These are phyloP conservation scores for Escarpia spicata DNA, from an alignment of 2,888 invertebrate species.

Conservation along the genomic window DNA sequence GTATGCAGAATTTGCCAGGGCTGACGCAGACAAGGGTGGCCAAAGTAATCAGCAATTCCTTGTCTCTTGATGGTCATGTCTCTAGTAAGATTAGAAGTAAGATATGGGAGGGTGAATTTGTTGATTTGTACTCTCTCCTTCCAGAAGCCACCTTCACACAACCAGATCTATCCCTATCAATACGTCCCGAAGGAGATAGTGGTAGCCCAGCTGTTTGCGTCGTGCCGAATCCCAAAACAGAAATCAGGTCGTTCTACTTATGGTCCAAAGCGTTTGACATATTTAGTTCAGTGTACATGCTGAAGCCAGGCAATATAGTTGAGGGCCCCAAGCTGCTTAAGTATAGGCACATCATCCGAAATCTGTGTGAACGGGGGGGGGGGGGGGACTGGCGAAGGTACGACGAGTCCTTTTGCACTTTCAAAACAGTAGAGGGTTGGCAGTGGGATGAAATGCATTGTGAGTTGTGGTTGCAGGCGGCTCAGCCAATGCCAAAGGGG, in stretches of 20 bases:
- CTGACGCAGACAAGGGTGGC: too few species aligned
- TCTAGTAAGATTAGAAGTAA: too few species aligned
- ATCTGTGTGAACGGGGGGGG: neutral
- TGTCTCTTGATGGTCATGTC: too few species aligned
- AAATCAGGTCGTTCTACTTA: neutral
- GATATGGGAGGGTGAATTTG: too few species aligned
- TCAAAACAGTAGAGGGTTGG: neutral
- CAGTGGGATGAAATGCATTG: too few species aligned
- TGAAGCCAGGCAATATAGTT: neutral
- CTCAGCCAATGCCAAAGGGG: too few species aligned
- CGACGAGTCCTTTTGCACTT: neutral
- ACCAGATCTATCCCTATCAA: neutral
- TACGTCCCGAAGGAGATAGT: neutral
- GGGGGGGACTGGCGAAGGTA: neutral
- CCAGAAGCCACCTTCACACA: too few species aligned
- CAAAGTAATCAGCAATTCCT: too few species aligned
- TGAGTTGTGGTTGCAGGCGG: too few species aligned
- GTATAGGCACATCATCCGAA: neutral
- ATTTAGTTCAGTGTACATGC: neutral
- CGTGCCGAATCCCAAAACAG: neutral
- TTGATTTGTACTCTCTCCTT: too few species aligned
- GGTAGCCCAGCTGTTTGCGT: neutral
- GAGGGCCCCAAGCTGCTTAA: neutral
- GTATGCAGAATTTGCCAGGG: too few species aligned
- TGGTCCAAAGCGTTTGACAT: neutral